Evolutionary conservation across 1,140 invertebrate genomes (phyloP).

Genomic region (Caerostris extrusa): DNA sequence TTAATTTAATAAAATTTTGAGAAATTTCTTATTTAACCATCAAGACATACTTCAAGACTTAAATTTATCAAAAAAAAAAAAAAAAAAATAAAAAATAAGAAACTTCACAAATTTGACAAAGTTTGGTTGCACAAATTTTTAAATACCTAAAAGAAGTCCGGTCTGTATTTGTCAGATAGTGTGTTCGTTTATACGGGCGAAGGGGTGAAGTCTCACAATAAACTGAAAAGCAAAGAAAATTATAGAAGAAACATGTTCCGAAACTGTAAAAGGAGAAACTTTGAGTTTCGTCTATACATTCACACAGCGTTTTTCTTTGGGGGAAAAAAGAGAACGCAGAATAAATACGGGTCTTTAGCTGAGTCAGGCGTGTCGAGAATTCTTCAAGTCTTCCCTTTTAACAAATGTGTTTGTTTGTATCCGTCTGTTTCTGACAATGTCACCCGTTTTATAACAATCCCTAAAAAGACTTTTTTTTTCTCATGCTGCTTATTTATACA

Average conservation of each 20-base stretch:
- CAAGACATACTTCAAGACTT: too few species aligned
- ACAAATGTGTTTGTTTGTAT: conserved; percentile 64
- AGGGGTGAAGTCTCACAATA: neutral
- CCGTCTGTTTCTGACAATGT: conserved; percentile 63
- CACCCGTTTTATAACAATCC: conserved; percentile 65
- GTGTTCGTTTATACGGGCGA: neutral
- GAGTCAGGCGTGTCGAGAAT: conserved; percentile 65
- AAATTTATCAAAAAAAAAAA: too few species aligned
- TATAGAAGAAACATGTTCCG: conserved; percentile 27
- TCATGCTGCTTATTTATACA: conserved; percentile 43
- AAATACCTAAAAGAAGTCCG: too few species aligned
- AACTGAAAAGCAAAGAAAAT: neutral
- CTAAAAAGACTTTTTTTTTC: neutral
- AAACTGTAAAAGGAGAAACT: conserved; percentile 57
- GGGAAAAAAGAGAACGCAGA: neutral
- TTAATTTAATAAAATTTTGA: too few species aligned
- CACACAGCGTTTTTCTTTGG: too few species aligned
- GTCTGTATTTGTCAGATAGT: neutral
- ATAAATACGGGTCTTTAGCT: conserved; percentile 70
- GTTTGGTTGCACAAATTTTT: too few species aligned
- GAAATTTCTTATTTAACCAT: too few species aligned
- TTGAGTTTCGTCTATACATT: neutral
- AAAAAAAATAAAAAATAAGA: too few species aligned
- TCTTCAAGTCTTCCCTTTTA: conserved; percentile 59
- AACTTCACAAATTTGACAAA: too few species aligned